Percentiles rank a stretch among this genome's conserved stretches.
Conservation (phyloP, 2,113 vertebrate species). For the Phylloscopus trochilus region DNA sequence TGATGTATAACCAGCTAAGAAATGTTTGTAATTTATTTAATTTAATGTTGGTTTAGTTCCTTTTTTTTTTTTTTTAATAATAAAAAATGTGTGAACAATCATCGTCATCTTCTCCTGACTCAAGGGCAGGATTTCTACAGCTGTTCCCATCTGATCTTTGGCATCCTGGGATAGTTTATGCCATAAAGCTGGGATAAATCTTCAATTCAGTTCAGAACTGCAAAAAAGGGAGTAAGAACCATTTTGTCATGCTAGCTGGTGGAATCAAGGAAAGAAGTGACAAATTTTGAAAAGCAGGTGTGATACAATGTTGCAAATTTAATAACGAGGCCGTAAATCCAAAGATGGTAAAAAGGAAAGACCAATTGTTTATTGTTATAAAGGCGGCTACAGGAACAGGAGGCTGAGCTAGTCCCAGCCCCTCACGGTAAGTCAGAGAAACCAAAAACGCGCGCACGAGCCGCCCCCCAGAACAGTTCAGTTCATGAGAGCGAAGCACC, state of each 20-base stretch:
- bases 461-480: too few species aligned
- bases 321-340: too few species aligned
- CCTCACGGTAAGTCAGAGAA: too few species aligned
- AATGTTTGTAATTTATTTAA: constrained; percentile 79
- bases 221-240: background rate
- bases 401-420: too few species aligned
- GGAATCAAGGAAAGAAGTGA: background rate
- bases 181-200: fast-evolving
- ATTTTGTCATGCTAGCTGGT: fast-evolving
- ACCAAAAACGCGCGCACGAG: too few species aligned
- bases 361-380: too few species aligned
- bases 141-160: background rate
- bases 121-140: fast-evolving
- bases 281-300: fast-evolving
- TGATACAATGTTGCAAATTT: too few species aligned
- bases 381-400: too few species aligned
- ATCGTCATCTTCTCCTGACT: background rate
- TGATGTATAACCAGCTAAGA: constrained; percentile 28
- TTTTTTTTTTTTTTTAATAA: constrained; percentile 62
- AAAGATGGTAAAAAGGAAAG: too few species aligned
- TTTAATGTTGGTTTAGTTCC: constrained; percentile 54
- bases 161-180: too few species aligned
- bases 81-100: constrained; percentile 63
- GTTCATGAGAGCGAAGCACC: too few species aligned
- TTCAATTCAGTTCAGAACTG: too few species aligned